Evolutionary conservation across 2,797 vertebrate genomes (phyloP), one percentile per base, ranked within the genome.

Genomic region (Luscinia megarhynchos): DNA sequence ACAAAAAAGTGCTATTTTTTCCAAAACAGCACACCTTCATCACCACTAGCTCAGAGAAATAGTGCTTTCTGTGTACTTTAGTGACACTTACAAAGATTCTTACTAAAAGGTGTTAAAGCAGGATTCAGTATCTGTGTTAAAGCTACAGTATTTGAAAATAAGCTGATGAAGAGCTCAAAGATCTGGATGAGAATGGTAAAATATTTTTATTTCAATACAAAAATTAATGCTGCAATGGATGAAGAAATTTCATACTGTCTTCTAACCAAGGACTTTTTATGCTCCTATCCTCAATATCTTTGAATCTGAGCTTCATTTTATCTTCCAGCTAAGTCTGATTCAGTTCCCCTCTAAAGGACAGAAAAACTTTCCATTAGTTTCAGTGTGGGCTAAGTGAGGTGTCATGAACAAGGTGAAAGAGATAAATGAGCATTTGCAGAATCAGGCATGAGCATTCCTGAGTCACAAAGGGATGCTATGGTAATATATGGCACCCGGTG

Each of bases 401-500:
- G 54, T 68, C 63, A 24, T 6, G 36, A 41, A 11, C 55, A 88
- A 90, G 55, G 63, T 68, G 72, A 83, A 53, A 57, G 9, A 57
- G 34, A 32, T 48, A 41, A 82, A 34, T 21, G 34, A 61, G 75
- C n/a, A 50, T 77, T 86, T 66, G 38, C 40, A 74, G 57, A 38
- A 62, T 41, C 4, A 32, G 48, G 19, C 50, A 41, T 11, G 14
- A 70, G 16, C 58, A 61, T 16, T 85, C 30, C 38, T 17, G 21
- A 22, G 27, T 70, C 62, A 40, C 46, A 57, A 11, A 59, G 17
- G 51, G 46, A 40, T 73, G 22, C 3, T 17, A 51, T 12, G 36
- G 41, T n/a, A 43, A 48, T 53, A 15, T 7, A 4, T 10, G 55
- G 30, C 5, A 34, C 34, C 24, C 20, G 2, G 0, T 16, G 23